Evolutionary conservation across 23 tunicate species (phyloP).

Genomic region (Botrylloides violaceus): DNA sequence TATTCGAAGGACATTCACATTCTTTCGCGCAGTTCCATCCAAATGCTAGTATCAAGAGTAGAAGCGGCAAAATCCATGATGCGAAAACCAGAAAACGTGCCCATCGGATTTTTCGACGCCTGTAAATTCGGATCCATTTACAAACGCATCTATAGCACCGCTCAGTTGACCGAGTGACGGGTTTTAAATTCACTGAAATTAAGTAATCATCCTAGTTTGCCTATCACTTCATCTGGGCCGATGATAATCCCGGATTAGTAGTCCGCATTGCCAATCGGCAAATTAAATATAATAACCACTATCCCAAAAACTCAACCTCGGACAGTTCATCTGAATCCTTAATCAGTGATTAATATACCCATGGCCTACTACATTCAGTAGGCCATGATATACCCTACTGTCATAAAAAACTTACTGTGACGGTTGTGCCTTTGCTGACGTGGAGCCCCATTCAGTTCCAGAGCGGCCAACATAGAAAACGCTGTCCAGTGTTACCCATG

Average conservation of each 20-base stretch:
- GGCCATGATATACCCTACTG: background rate
- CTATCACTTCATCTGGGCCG: no score
- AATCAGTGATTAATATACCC: no score
- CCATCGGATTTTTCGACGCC: background rate
- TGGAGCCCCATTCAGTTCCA: background rate
- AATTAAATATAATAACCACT: no score
- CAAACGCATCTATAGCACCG: no score
- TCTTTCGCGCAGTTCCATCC: conserved; percentile 10
- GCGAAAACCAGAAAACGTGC: background rate
- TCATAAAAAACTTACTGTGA: background rate
- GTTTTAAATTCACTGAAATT: no score
- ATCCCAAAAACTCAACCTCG: background rate
- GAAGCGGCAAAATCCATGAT: conserved; percentile 4
- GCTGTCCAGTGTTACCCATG: conserved; percentile 7
- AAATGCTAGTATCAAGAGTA: background rate
- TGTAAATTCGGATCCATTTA: no score
- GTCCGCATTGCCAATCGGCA: no score
- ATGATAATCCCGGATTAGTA: no score
- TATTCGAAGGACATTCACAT: conserved; percentile 8
- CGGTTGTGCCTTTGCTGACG: background rate
- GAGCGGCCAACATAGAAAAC: conserved; percentile 2
- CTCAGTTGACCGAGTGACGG: no score
- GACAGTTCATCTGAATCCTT: background rate
- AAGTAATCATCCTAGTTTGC: no score
- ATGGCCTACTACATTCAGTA: no score